These are phyloP conservation scores for Pachyramphus minor DNA, from an alignment of 2,113 vertebrate genomes.

Conservation along the genomic window DNA sequence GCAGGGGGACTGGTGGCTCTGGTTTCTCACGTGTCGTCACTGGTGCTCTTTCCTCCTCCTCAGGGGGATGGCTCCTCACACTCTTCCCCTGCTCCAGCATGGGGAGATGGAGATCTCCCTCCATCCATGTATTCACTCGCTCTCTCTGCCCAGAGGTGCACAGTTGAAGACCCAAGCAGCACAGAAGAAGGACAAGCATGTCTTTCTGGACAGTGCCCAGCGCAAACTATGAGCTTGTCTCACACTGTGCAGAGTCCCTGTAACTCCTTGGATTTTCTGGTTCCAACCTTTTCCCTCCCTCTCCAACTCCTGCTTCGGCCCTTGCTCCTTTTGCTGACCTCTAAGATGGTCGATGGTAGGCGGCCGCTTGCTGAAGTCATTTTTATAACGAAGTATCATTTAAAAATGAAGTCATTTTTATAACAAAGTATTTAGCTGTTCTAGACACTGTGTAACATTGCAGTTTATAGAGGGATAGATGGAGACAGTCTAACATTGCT, in stretches of 20 bases:
- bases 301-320: neutral
- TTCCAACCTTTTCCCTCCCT: neutral
- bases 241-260: neutral
- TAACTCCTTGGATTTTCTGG: neutral
- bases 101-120: neutral
- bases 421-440: neutral
- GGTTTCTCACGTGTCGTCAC: neutral
- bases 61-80: neutral
- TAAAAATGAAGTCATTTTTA: neutral
- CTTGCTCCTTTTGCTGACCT: neutral
- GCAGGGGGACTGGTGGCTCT: too few species aligned
- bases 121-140: neutral
- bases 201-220: fast-evolving
- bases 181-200: neutral
- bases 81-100: neutral
- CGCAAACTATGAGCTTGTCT: neutral
- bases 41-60: neutral
- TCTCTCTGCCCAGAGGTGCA: neutral
- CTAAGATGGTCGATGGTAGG: neutral
- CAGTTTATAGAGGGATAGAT: neutral
- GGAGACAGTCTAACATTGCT: neutral
- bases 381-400: too few species aligned
- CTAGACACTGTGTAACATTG: neutral
- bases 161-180: neutral
- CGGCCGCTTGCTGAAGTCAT: neutral